phyloP scores from a whole-genome alignment of 2,113 vertebrate genomes.

The Carassius carassius region DNA sequence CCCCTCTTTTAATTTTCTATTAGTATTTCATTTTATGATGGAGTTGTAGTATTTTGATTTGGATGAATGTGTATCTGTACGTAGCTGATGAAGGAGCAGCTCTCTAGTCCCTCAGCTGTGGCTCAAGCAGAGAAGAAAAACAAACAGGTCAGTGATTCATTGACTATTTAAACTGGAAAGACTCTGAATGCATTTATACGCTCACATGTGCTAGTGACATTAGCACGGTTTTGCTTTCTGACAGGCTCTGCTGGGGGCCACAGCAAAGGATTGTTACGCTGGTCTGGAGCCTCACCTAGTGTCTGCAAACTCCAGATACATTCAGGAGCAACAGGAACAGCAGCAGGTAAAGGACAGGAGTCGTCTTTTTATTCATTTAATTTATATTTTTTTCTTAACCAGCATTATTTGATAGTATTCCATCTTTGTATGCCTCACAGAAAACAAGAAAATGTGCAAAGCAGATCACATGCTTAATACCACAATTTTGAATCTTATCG shows the following conservation, averaged over 20 bases:
- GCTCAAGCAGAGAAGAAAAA: conserved; percentile 79
- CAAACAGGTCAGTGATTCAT: conserved; percentile 70
- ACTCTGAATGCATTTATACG: background rate
- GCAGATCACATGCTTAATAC: background rate
- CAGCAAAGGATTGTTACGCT: conserved; percentile 55
- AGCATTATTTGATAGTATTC: background rate
- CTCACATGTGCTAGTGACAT: background rate
- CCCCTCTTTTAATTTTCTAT: background rate
- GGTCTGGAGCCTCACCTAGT: conserved; percentile 78
- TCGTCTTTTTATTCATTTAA: background rate
- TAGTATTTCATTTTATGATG: too few relatives aligned
- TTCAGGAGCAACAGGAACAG: conserved; percentile 80
- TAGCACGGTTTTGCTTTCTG: background rate
- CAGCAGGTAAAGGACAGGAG: conserved; percentile 73
- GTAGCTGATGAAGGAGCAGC: conserved; percentile 82
- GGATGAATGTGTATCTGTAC: conserved; percentile 40
- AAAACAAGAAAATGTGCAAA: background rate
- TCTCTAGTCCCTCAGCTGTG: conserved; percentile 76
- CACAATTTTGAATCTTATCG: background rate
- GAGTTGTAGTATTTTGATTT: background rate
- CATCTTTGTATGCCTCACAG: background rate
- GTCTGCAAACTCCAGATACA: conserved; percentile 74
- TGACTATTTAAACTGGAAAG: background rate
- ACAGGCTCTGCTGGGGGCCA: conserved; percentile 68
- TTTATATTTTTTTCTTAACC: background rate